Percentiles rank a stretch among this genome's conserved stretches.
Evolutionary conservation across 2,888 invertebrate genomes (phyloP).

Genomic region (Portevinia maculata): DNA sequence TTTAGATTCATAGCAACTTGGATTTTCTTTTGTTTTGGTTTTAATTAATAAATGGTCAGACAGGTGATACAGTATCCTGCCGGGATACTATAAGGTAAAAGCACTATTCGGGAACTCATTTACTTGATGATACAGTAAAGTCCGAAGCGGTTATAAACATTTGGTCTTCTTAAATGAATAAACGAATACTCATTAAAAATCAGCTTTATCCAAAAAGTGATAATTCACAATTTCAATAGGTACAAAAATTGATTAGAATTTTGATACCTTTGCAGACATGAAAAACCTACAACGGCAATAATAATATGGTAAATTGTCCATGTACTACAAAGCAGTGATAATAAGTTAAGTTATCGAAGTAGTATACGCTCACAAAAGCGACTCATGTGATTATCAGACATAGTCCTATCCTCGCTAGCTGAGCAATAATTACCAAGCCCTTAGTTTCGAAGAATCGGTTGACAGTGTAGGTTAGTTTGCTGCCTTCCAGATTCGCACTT

Average conservation of each 20-base stretch:
- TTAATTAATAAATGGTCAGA: too few species aligned
- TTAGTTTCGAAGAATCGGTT: constrained; percentile 50
- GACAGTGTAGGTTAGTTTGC: constrained; percentile 28
- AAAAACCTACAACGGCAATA: constrained; percentile 3
- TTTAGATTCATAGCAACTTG: too few species aligned
- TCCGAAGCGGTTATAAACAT: too few species aligned
- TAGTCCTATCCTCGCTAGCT: constrained; percentile 63
- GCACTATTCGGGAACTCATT: too few species aligned
- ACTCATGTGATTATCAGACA: constrained; percentile 24
- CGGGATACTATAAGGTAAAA: too few species aligned
- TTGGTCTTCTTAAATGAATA: too few species aligned
- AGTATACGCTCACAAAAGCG: constrained; percentile 28
- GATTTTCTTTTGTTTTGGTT: too few species aligned
- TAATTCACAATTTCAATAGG: neutral
- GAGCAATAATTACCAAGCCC: constrained; percentile 16
- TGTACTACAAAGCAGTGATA: constrained; percentile 27
- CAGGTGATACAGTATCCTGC: too few species aligned
- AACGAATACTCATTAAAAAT: too few species aligned
- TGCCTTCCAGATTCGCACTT: constrained; percentile 1
- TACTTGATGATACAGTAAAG: too few species aligned
- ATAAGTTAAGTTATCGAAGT: constrained; percentile 32
- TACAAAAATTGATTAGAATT: neutral
- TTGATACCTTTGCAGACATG: neutral
- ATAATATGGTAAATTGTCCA: constrained; percentile 10
- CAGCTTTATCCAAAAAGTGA: neutral